Conservation (phyloP, 2,113 vertebrate species). For the Naja naja region DNA sequence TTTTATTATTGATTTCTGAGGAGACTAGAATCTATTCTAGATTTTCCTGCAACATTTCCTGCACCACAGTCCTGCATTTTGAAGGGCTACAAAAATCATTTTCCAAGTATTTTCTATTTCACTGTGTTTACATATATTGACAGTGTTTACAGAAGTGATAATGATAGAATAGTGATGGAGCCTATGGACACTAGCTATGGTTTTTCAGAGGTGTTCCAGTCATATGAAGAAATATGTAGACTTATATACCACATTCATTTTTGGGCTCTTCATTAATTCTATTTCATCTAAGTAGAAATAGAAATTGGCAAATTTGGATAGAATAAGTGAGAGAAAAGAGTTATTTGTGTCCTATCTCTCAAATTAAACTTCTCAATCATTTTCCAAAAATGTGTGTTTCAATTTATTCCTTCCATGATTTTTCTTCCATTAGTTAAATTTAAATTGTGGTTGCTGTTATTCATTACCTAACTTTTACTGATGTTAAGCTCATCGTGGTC, state of each 20-base stretch:
- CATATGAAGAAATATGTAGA: neutral
- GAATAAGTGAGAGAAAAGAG: neutral
- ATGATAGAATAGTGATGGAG: neutral
- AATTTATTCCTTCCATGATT: neutral
- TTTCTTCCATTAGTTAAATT: neutral
- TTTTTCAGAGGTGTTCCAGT: neutral
- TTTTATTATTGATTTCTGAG: neutral
- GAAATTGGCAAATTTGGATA: neutral
- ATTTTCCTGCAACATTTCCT: neutral
- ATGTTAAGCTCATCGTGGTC: neutral
- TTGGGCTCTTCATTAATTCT: neutral
- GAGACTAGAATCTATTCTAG: neutral
- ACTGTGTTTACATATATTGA: neutral
- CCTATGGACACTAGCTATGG: neutral
- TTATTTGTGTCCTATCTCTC: neutral
- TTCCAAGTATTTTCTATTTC: neutral
- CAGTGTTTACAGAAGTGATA: neutral
- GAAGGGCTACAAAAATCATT: neutral
- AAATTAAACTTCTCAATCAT: neutral
- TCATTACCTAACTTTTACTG: neutral
- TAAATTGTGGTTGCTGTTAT: neutral
- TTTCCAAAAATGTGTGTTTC: neutral
- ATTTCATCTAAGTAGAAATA: neutral
- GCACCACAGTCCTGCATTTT: neutral
- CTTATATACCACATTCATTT: neutral